phyloP scores from a whole-genome alignment of 2,888 invertebrate species.

The Oasisia sp. region DNA sequence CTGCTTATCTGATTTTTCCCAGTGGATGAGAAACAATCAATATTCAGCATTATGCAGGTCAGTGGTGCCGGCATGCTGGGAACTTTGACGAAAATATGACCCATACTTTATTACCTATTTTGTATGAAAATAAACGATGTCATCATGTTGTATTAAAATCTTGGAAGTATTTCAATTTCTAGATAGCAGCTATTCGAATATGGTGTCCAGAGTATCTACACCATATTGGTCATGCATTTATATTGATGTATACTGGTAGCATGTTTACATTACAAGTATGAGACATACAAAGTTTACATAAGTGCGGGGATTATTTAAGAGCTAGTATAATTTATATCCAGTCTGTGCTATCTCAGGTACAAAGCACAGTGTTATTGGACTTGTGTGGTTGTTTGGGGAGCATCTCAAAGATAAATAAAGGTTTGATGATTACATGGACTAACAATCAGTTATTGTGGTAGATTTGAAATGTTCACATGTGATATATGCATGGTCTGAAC shows the following conservation, averaged over 20 bases:
- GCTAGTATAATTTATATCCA: background rate
- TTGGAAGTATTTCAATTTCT: background rate
- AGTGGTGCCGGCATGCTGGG: background rate
- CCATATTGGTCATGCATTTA: background rate
- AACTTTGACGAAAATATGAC: background rate
- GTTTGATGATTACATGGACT: background rate
- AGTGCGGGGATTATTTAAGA: background rate
- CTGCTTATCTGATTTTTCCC: too few species aligned
- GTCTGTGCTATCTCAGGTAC: background rate
- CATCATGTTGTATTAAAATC: background rate
- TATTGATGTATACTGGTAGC: background rate
- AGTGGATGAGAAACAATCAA: background rate
- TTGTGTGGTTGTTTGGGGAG: background rate
- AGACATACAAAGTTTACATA: background rate
- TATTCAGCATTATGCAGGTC: background rate
- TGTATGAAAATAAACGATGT: background rate
- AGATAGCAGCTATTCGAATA: background rate
- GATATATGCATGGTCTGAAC: background rate
- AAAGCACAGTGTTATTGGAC: background rate
- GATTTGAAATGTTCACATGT: background rate
- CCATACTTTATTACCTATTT: background rate
- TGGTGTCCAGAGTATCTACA: background rate
- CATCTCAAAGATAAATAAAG: background rate
- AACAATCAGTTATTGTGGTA: background rate
- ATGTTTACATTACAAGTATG: background rate